Evolutionary conservation across 2,797 vertebrate species (phyloP).

Genomic region (Netta rufina): DNA sequence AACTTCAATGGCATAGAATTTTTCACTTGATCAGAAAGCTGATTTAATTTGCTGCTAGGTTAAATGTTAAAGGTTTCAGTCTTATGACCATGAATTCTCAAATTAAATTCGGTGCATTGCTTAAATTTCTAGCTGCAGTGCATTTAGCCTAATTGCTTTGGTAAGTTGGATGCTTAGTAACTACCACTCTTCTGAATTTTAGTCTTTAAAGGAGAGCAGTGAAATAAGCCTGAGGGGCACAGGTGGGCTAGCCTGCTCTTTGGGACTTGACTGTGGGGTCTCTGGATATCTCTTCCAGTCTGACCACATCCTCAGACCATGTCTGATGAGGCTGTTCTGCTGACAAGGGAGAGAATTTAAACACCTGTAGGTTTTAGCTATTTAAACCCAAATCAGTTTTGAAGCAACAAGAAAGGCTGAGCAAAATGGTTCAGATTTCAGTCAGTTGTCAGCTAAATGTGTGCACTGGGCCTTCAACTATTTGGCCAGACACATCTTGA

Average conservation of each 20-base stretch:
- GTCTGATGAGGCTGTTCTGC: constrained; percentile 63
- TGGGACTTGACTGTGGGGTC: constrained; percentile 61
- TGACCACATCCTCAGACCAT: constrained; percentile 52
- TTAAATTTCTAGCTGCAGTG: constrained; percentile 64
- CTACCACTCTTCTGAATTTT: constrained; percentile 68
- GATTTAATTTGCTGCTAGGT: constrained; percentile 62
- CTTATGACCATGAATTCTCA: constrained; percentile 59
- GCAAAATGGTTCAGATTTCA: constrained; percentile 80
- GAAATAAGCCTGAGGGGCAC: constrained; percentile 68
- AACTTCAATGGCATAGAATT: constrained; percentile 45
- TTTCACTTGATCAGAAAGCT: constrained; percentile 50
- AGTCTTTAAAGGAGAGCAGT: constrained; percentile 28
- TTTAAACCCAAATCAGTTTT: constrained; percentile 75
- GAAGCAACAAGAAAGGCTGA: constrained; percentile 76
- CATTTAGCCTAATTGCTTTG: constrained; percentile 67
- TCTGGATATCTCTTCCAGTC: constrained; percentile 62
- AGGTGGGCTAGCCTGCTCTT: constrained; percentile 66
- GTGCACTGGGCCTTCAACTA: constrained; percentile 81
- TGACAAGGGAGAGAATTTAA: constrained; percentile 76
- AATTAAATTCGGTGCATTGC: constrained; percentile 61
- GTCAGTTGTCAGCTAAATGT: constrained; percentile 78
- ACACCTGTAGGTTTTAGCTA: constrained; percentile 76
- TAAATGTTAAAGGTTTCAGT: constrained; percentile 67
- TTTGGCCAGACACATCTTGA: constrained; percentile 77
- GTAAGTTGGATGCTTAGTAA: constrained; percentile 54